Percentiles rank a stretch among this genome's conserved stretches.
Evolutionary conservation across 2,797 vertebrate genomes (phyloP).

Genomic region (Eutrigla gurnardus): DNA sequence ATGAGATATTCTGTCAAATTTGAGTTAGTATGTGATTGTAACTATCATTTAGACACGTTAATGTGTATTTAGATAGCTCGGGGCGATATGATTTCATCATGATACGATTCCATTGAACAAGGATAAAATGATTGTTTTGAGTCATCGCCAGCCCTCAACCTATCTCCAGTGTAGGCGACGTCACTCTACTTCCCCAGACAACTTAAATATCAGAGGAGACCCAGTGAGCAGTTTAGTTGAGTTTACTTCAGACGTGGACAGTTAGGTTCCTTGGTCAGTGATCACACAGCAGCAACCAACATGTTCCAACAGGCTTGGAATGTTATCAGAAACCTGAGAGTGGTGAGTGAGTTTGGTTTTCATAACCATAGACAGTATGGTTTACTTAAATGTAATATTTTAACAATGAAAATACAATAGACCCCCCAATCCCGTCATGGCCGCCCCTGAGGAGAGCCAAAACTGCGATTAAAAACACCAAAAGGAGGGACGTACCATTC

Average conservation of each 20-base stretch:
- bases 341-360: neutral
- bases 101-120: too few relatives aligned
- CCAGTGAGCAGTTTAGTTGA: neutral
- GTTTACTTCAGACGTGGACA: neutral
- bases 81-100: too few relatives aligned
- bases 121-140: too few relatives aligned
- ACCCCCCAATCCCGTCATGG: too few relatives aligned
- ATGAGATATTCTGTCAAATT: too few relatives aligned
- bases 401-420: too few relatives aligned
- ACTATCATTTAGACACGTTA: too few relatives aligned
- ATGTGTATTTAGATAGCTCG: too few relatives aligned
- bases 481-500: conserved; percentile 49
- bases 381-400: too few relatives aligned
- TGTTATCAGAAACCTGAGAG: neutral
- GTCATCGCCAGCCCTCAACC: too few relatives aligned
- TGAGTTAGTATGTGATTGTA: too few relatives aligned
- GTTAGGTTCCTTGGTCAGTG: rapidly evolving
- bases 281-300: rapidly evolving
- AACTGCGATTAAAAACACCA: neutral
- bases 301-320: neutral
- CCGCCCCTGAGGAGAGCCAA: neutral
- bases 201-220: neutral
- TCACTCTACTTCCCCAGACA: neutral
- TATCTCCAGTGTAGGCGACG: neutral
- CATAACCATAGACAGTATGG: too few relatives aligned